These are phyloP conservation scores for Unio pictorum DNA, from an alignment of 2,888 invertebrate genomes.

Conservation along the genomic window DNA sequence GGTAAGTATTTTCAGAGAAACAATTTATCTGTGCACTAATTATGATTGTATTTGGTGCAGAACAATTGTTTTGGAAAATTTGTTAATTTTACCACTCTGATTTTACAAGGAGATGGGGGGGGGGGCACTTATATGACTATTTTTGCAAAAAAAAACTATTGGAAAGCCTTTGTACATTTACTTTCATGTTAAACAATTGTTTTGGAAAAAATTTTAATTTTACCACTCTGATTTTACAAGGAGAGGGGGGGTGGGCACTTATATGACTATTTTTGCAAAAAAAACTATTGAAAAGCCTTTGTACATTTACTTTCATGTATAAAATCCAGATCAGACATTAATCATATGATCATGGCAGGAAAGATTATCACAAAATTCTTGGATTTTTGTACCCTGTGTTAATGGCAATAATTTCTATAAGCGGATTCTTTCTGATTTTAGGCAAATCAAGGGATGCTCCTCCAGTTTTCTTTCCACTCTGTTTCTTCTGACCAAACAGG, in stretches of 20 bases:
- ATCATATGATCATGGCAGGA: neutral
- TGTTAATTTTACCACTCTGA: too few species aligned
- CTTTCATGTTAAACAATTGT: neutral
- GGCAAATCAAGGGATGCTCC: slow-evolving; percentile 91
- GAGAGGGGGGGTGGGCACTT: neutral
- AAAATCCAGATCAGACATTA: neutral
- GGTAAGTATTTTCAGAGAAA: too few species aligned
- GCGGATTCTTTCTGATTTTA: slow-evolving; percentile 94
- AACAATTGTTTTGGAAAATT: too few species aligned
- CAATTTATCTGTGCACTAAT: too few species aligned
- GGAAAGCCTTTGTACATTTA: neutral
- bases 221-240: too few species aligned
- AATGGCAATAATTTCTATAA: slow-evolving; percentile 97
- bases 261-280: neutral
- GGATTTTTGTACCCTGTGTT: slow-evolving; percentile 81
- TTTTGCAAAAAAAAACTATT: neutral
- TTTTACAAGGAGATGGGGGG: too few species aligned
- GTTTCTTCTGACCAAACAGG: slow-evolving; percentile 80
- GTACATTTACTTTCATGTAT: neutral
- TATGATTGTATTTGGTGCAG: too few species aligned
- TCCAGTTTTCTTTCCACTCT: slow-evolving; percentile 80
- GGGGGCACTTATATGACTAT: neutral
- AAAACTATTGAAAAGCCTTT: neutral
- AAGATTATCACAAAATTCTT: neutral
- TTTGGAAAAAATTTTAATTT: too few species aligned